A percentile compares a stretch with the other conserved stretches of the same genome.
phyloP scores from a whole-genome alignment of 2,888 invertebrate species.

The Mycogona germanica region DNA sequence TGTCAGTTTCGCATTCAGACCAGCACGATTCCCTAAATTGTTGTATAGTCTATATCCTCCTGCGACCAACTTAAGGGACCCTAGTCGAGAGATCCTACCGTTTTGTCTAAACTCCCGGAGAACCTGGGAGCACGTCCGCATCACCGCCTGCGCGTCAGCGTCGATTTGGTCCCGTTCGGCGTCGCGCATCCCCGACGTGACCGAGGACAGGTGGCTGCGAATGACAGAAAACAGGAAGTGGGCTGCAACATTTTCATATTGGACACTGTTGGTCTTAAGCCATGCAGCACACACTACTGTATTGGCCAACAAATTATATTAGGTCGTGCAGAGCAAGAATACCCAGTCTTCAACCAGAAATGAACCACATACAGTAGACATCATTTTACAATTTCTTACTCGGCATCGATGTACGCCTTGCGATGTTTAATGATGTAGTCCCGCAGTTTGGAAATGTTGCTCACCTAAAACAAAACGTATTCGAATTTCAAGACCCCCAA shows the following conservation, averaged over 20 bases:
- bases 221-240: background rate
- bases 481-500: no score
- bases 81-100: background rate
- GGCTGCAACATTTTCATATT: no score
- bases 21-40: no score
- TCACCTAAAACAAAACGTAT: no score
- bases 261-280: no score
- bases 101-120: slow-evolving; percentile 54
- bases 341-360: no score
- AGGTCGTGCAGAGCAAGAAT: background rate
- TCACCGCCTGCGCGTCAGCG: slow-evolving; percentile 66
- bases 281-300: no score
- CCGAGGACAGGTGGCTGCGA: slow-evolving; percentile 35
- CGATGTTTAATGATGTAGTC: slow-evolving; percentile 72
- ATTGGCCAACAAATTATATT: no score
- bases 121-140: slow-evolving; percentile 62
- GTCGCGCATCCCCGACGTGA: slow-evolving; percentile 60
- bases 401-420: slow-evolving; percentile 63
- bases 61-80: background rate
- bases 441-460: slow-evolving; percentile 62
- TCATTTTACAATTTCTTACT: no score
- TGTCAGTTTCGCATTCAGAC: no score
- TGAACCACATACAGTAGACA: no score
- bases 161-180: slow-evolving; percentile 78
- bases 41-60: background rate